phyloP scores from a whole-genome alignment of 2,113 vertebrate species.

The Atrichornis clamosus region DNA sequence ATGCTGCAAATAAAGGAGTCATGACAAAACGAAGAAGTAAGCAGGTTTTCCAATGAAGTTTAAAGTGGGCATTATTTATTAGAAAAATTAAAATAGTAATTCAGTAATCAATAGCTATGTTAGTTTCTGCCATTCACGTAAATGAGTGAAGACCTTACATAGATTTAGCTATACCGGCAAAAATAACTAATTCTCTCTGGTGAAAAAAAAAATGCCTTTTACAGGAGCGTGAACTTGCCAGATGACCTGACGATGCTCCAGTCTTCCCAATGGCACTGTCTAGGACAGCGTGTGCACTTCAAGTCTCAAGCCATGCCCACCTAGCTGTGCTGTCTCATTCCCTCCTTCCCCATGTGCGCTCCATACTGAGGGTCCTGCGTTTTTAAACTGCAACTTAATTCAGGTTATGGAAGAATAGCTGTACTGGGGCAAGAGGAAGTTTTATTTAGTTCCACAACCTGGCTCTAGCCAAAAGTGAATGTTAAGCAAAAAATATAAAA shows the following conservation, averaged over 20 bases:
- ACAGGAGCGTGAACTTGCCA: background rate
- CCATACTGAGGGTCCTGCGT: background rate
- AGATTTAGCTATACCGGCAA: background rate
- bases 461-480: background rate
- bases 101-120: background rate
- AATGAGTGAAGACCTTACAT: background rate
- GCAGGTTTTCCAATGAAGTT: background rate
- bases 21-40: background rate
- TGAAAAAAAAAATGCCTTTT: background rate
- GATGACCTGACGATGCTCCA: background rate
- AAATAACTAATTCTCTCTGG: background rate
- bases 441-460: background rate
- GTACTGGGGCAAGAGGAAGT: background rate
- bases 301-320: background rate
- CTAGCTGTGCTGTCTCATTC: background rate
- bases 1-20: background rate
- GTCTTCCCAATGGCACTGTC: background rate
- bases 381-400: background rate
- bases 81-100: background rate
- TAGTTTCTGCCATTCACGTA: background rate
- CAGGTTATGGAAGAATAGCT: background rate
- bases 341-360: background rate
- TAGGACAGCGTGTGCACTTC: accelerated
- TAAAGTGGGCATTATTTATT: background rate
- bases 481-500: background rate